Evolutionary conservation across 1,140 invertebrate genomes (phyloP).

Genomic region (Coelopa frigida): DNA sequence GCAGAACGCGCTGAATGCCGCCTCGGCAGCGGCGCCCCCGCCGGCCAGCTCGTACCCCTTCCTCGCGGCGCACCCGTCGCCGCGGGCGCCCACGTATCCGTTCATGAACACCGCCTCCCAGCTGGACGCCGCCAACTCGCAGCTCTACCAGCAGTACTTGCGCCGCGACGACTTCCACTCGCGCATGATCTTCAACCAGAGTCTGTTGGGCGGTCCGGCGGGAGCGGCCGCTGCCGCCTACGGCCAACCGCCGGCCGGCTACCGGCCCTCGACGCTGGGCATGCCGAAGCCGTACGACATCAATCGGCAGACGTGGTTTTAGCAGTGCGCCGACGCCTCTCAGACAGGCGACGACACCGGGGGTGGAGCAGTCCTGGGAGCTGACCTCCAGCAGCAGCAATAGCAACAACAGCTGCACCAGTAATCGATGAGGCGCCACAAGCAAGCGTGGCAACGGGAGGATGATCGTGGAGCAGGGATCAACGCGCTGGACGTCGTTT

Average conservation of each 20-base stretch:
- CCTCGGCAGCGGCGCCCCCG: constrained; percentile 20
- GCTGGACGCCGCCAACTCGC: constrained; percentile 52
- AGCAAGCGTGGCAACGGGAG: no score
- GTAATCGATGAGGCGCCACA: no score
- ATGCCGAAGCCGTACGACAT: constrained; percentile 61
- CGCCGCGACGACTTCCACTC: constrained; percentile 54
- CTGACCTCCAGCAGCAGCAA: constrained; percentile 1
- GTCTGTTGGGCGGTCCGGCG: constrained; percentile 48
- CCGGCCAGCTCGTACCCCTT: constrained; percentile 36
- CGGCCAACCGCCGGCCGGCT: constrained; percentile 54
- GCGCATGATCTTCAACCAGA: constrained; percentile 51
- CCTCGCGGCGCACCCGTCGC: constrained; percentile 40
- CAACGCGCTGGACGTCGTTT: no score
- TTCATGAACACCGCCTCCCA: constrained; percentile 47
- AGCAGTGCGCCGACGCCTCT: constrained; percentile 43
- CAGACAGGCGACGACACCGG: constrained; percentile 17
- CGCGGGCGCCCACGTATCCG: constrained; percentile 50
- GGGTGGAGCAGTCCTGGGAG: constrained; percentile 4
- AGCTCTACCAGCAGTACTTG: constrained; percentile 62
- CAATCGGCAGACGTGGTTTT: constrained; percentile 41
- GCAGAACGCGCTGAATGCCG: constrained; percentile 21
- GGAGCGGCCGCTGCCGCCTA: constrained; percentile 41
- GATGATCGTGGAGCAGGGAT: no score
- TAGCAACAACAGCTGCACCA: background rate
- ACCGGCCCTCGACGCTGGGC: constrained; percentile 51